phyloP scores from a whole-genome alignment of 2,797 vertebrate species.

The Xenops minutus region DNA sequence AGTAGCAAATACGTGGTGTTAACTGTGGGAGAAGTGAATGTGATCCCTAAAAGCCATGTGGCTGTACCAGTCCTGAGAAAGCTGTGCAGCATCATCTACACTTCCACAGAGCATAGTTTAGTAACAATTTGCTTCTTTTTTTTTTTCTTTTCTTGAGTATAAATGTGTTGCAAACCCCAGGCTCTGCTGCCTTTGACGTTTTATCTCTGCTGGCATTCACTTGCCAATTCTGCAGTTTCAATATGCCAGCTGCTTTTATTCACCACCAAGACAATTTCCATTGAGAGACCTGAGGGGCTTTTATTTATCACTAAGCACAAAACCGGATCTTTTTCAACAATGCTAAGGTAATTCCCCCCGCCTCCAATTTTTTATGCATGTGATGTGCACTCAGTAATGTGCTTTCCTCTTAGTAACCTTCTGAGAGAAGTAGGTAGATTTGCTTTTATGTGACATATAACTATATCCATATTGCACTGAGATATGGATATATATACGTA shows the following conservation, averaged over 20 bases:
- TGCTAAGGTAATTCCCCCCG: background rate
- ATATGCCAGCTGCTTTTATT: conserved; percentile 17
- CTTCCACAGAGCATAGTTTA: conserved; percentile 38
- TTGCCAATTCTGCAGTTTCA: conserved; percentile 32
- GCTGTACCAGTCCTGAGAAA: conserved; percentile 61
- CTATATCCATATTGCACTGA: conserved; percentile 19
- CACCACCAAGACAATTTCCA: conserved; percentile 23
- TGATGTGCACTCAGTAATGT: background rate
- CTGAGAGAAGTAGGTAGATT: conserved; percentile 59
- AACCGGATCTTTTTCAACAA: conserved; percentile 2
- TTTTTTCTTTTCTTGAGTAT: background rate
- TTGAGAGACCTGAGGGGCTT: conserved; percentile 54
- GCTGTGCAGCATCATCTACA: conserved; percentile 44
- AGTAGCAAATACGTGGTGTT: conserved; percentile 32
- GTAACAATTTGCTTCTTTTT: background rate
- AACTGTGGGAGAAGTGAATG: conserved; percentile 57
- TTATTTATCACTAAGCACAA: conserved; percentile 52
- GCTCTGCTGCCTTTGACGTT: conserved; percentile 33
- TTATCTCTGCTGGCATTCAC: conserved; percentile 5
- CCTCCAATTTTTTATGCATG: conserved; percentile 41
- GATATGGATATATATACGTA: conserved; percentile 12
- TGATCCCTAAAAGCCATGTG: conserved; percentile 43
- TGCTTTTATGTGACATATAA: conserved; percentile 56
- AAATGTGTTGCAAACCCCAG: conserved; percentile 41
- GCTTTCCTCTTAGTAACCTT: conserved; percentile 51